Percentiles rank a stretch among this genome's conserved stretches.
Conservation (phyloP, 2,888 invertebrate species). For the Platypus cylindrus region DNA sequence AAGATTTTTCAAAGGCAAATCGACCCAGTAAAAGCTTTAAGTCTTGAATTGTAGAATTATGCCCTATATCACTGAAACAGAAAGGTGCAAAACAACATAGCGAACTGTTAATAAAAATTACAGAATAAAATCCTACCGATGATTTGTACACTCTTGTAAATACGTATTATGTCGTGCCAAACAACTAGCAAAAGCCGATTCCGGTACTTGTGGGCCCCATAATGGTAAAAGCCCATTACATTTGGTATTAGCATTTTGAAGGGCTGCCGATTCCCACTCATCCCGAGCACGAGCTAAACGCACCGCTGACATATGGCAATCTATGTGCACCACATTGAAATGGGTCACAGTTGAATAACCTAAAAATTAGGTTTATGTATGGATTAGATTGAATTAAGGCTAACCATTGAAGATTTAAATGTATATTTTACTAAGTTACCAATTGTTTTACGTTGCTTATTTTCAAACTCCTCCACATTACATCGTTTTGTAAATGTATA, state of each 20-base stretch:
- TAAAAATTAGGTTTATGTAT: too few relatives aligned
- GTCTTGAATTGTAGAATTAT: constrained; percentile 79
- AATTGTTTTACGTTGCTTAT: constrained; percentile 52
- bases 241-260: constrained; percentile 95
- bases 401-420: too few relatives aligned
- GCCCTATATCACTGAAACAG: constrained; percentile 64
- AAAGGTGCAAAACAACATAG: constrained; percentile 57
- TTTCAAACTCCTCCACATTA: constrained; percentile 85
- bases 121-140: constrained; percentile 39
- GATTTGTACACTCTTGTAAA: constrained; percentile 57
- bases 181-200: constrained; percentile 86
- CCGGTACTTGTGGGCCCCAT: constrained; percentile 91
- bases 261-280: constrained; percentile 95
- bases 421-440: too few relatives aligned
- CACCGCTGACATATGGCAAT: constrained; percentile 96
- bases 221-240: constrained; percentile 94
- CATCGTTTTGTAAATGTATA: constrained; percentile 95
- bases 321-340: constrained; percentile 96
- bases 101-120: too few relatives aligned
- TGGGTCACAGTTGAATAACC: constrained; percentile 91
- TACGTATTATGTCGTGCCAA: constrained; percentile 86
- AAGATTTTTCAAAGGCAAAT: constrained; percentile 88
- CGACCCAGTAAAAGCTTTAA: constrained; percentile 76
- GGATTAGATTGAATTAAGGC: too few relatives aligned
- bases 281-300: constrained; percentile 55